Conservation (phyloP, 1,140 invertebrate species). For the Lutraria rhynchaena region DNA sequence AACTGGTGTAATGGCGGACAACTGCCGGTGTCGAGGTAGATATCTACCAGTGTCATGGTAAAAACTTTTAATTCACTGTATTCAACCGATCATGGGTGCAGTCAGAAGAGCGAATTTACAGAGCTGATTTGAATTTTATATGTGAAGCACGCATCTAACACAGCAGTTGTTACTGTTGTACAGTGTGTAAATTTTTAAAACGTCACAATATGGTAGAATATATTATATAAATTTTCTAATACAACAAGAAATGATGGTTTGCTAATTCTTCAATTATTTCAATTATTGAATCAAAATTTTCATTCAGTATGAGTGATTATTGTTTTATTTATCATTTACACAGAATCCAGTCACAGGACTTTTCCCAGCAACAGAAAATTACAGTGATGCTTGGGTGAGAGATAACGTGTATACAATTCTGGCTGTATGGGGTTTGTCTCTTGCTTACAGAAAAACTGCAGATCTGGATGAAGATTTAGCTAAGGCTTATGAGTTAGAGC, state of each 20-base stretch:
- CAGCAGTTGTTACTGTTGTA: background rate
- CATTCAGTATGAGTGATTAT: background rate
- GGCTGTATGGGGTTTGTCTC: constrained; percentile 98
- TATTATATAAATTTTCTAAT: background rate
- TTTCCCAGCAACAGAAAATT: constrained; percentile 87
- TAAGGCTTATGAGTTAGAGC: constrained; percentile 98
- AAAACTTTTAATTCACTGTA: no score
- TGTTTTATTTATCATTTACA: constrained; percentile 55
- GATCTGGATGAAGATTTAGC: constrained; percentile 99
- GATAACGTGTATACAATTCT: constrained; percentile 99
- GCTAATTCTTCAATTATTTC: background rate
- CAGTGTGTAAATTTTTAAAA: background rate
- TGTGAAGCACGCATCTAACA: background rate
- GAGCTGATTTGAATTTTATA: no score
- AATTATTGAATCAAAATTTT: background rate
- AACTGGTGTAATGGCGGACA: no score
- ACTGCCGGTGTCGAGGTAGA: no score
- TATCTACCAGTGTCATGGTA: no score
- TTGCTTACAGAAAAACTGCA: constrained; percentile 99
- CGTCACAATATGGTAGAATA: background rate
- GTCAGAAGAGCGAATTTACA: no score
- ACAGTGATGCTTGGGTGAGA: constrained; percentile 98
- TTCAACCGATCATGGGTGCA: no score
- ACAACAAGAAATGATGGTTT: background rate
- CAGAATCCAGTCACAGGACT: constrained; percentile 97